Evolutionary conservation across 2,113 vertebrate genomes (phyloP).

Genomic region (Lanius ludovicianus): DNA sequence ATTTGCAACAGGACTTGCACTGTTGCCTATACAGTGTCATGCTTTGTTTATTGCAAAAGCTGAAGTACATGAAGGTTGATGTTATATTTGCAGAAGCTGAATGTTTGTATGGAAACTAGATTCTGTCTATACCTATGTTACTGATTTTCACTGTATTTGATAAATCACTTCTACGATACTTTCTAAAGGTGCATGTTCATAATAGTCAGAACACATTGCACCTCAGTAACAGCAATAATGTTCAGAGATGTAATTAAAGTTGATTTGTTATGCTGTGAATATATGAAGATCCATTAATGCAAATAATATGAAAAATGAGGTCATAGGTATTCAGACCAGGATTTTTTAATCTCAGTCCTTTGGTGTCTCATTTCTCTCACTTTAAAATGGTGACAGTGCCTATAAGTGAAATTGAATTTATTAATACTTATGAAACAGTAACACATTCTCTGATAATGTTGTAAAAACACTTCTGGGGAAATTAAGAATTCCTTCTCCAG

Average conservation of each 20-base stretch:
- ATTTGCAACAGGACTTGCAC: neutral
- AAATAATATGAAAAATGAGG: constrained; percentile 4
- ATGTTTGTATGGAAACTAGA: neutral
- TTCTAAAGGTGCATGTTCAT: neutral
- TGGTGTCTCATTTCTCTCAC: neutral
- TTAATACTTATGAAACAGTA: neutral
- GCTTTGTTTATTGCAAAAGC: neutral
- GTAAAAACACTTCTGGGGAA: neutral
- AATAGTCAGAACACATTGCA: neutral
- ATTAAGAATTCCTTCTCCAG: neutral
- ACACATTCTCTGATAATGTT: neutral
- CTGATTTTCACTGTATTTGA: neutral
- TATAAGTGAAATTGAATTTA: neutral
- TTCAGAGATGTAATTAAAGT: neutral
- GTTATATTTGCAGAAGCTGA: neutral
- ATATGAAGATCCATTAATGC: neutral
- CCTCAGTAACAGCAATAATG: neutral
- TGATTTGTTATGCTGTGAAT: constrained; percentile 14
- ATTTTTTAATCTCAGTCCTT: neutral
- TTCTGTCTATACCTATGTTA: neutral
- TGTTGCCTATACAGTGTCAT: neutral
- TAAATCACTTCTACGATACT: neutral
- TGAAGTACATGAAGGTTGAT: neutral
- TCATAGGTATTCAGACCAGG: neutral
- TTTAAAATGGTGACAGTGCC: neutral